Evolutionary conservation across 2,797 vertebrate genomes (phyloP), one percentile per base, ranked within the genome.

Genomic region (Forpus xanthops): DNA sequence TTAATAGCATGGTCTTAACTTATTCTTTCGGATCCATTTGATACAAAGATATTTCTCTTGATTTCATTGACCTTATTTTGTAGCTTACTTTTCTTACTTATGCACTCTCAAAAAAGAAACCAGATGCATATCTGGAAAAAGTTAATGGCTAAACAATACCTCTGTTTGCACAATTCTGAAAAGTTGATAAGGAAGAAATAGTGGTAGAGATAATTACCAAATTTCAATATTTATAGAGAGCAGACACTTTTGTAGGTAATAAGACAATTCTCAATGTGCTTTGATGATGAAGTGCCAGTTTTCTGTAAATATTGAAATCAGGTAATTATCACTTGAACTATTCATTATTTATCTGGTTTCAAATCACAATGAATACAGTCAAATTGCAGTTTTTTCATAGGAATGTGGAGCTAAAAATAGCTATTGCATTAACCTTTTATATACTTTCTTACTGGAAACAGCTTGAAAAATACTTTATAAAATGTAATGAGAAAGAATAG

Each of bases 221-320:
- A 97, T 95, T 81, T 96, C 95, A 97, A 90, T 97, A 96, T 97
- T 97, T 96, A 95, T 94, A 85, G 72, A 95, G 97, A 97, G 71
- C 42, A 94, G 87, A 82, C 82, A 88, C 90, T 97, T 89, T 73
- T 88, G 77, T 28, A 91, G 93, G 92, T 96, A 96, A 97, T 91
- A 96, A 93, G 70, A 96, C 74, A 96, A 95, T 96, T 96, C 79
- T 93, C 85, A 84, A 47, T 85, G 41, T 96, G 66, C 83, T 96
- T 95, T 97, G 96, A 97, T 97, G 91, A 94, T 92, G 81, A 96
- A 97, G 95, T 96, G 83, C 64, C 65, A 86, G 75, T 93, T 97
- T 97, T 97, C 92, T 97, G 97, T 96, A 98, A 97, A 98, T 96
- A 97, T 96, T 97, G 95, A 97, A 97, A 97, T 94, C 95, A 97